A percentile compares a stretch with the other conserved stretches of the same genome.
phyloP scores from a whole-genome alignment of 1,140 invertebrate genomes.

The Triops cancriformis region DNA sequence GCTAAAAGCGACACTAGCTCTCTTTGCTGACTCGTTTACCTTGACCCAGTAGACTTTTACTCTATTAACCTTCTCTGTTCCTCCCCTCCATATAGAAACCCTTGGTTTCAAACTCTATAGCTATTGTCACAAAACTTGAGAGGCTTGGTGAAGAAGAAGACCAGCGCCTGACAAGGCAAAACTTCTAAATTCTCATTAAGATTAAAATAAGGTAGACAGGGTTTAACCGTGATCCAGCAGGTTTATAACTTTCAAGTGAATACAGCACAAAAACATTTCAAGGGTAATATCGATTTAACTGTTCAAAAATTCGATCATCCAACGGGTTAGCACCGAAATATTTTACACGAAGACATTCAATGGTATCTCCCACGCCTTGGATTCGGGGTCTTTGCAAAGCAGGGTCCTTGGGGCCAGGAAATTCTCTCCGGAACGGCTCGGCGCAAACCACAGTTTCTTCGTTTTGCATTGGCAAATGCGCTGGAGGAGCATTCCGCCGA shows the following conservation, averaged over 20 bases:
- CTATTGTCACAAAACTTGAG: not conserved
- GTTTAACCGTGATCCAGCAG: slow-evolving; percentile 4
- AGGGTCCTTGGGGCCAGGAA: not conserved
- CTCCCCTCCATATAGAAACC: not conserved
- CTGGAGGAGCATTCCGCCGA: not conserved
- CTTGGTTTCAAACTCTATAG: not conserved
- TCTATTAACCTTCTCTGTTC: not conserved
- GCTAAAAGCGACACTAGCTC: not conserved
- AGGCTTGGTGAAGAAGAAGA: not conserved
- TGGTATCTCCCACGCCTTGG: not conserved
- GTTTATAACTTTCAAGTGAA: not conserved
- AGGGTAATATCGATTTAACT: not conserved
- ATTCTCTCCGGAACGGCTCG: not conserved
- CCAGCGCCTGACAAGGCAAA: not conserved
- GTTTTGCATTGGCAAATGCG: not conserved
- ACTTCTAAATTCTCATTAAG: not conserved
- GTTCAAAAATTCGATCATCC: slow-evolving; percentile 10
- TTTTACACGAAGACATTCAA: slow-evolving; percentile 1
- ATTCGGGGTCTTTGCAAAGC: not conserved
- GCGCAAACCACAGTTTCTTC: not conserved
- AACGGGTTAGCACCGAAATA: not conserved
- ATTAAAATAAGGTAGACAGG: not conserved
- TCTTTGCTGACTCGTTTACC: not conserved
- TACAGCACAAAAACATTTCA: not conserved
- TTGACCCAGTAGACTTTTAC: not conserved